phyloP scores from a whole-genome alignment of 2,888 invertebrate species.

The Drosophila hamatofila region DNA sequence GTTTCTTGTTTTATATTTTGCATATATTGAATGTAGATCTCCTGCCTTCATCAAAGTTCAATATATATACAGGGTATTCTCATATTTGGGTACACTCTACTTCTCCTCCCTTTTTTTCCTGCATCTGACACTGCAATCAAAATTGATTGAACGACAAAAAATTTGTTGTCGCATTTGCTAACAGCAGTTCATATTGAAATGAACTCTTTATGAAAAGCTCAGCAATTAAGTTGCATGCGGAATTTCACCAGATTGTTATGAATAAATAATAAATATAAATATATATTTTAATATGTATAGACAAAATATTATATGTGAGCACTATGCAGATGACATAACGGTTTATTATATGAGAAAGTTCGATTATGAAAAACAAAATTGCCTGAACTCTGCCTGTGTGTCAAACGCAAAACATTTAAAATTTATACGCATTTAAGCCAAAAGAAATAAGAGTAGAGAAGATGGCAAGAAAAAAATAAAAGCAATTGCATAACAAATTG shows the following conservation, averaged over 20 bases:
- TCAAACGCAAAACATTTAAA: conserved; percentile 18
- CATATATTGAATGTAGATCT: not conserved
- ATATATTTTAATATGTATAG: conserved; percentile 12
- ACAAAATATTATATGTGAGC: conserved; percentile 17
- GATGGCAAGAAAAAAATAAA: conserved; percentile 4
- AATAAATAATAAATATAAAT: conserved; percentile 28
- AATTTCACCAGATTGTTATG: conserved; percentile 22
- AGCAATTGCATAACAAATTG: conserved; percentile 37
- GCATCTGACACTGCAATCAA: conserved; percentile 20
- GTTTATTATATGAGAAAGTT: conserved; percentile 27
- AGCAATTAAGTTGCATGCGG: conserved; percentile 54
- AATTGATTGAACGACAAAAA: conserved; percentile 42
- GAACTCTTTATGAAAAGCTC: conserved; percentile 53
- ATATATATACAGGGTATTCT: not conserved
- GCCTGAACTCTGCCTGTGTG: not conserved
- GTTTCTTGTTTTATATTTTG: not conserved
- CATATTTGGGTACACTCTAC: not conserved
- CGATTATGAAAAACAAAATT: conserved; percentile 27
- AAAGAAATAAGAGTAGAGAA: not conserved
- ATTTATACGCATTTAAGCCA: conserved; percentile 27
- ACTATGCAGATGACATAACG: conserved; percentile 28
- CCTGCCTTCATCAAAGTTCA: not conserved
- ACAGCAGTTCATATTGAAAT: conserved; percentile 55
- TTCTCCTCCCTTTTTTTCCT: not conserved
- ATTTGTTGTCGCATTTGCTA: conserved; percentile 30